phyloP scores from a whole-genome alignment of 2,888 invertebrate species.

The Lissonota sp. region DNA sequence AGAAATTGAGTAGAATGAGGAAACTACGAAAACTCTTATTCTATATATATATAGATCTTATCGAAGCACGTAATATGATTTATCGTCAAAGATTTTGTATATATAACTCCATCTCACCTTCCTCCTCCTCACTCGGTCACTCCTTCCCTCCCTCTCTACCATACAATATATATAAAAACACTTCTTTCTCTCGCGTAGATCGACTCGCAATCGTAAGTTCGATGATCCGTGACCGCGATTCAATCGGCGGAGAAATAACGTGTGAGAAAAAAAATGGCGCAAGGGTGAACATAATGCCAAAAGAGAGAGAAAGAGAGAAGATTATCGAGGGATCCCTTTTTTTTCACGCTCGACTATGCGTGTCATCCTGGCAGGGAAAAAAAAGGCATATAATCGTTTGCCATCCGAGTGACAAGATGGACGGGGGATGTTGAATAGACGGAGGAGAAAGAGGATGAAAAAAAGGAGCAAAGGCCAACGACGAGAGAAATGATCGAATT shows the following conservation, averaged over 20 bases:
- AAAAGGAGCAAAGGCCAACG: background rate
- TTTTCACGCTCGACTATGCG: conserved; percentile 45
- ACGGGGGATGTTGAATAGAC: conserved; percentile 15
- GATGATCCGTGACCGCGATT: conserved; percentile 48
- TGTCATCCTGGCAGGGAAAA: conserved; percentile 10
- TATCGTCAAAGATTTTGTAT: conserved; percentile 44
- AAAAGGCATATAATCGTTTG: conserved; percentile 47
- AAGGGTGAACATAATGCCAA: background rate
- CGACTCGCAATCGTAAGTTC: conserved; percentile 32
- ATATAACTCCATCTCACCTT: background rate
- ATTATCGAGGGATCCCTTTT: conserved; percentile 18
- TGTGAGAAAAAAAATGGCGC: conserved; percentile 4
- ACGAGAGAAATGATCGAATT: conserved; percentile 9
- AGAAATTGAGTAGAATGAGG: conserved; percentile 31
- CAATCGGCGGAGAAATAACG: conserved; percentile 27
- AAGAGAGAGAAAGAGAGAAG: background rate
- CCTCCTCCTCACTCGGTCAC: too few relatives aligned
- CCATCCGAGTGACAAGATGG: conserved; percentile 28
- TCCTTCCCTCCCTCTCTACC: background rate
- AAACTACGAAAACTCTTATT: conserved; percentile 30
- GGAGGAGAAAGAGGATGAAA: conserved; percentile 3
- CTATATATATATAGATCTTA: conserved; percentile 24
- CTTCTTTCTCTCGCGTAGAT: background rate
- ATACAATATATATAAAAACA: background rate
- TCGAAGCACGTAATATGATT: conserved; percentile 46